Percentiles rank a stretch among this genome's conserved stretches.
Conservation (phyloP, 2,888 invertebrate genomes). For the Rhynchonema sp. region DNA sequence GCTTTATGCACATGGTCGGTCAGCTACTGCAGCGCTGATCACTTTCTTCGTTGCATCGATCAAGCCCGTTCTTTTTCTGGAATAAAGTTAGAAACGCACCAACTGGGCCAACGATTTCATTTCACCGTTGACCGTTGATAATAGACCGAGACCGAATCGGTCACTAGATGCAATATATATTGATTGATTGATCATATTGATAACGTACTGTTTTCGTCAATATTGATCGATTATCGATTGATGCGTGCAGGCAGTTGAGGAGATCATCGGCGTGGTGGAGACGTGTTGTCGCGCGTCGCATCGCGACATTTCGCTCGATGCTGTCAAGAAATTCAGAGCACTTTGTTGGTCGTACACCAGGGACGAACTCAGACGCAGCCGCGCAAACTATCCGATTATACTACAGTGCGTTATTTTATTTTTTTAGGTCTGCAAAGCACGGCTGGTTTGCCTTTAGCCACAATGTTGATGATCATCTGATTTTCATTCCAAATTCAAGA, state of each 20-base stretch:
- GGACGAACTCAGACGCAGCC: background rate
- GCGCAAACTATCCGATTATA: background rate
- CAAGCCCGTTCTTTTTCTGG: conserved; percentile 25
- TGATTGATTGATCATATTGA: background rate
- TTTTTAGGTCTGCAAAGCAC: too few relatives aligned
- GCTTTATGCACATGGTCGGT: too few relatives aligned
- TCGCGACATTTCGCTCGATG: background rate
- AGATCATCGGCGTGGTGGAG: conserved; percentile 53
- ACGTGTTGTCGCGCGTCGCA: background rate
- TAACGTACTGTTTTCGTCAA: background rate
- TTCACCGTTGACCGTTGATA: too few relatives aligned
- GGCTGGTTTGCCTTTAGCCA: too few relatives aligned
- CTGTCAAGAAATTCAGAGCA: background rate
- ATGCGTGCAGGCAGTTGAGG: conserved; percentile 54
- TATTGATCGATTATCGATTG: too few relatives aligned
- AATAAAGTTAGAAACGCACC: conserved; percentile 39
- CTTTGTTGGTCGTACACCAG: background rate
- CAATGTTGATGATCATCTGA: background rate
- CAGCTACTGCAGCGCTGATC: too few relatives aligned
- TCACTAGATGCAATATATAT: too few relatives aligned
- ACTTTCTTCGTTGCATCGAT: too few relatives aligned
- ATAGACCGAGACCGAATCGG: too few relatives aligned
- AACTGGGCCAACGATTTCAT: too few relatives aligned
- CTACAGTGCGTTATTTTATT: background rate
- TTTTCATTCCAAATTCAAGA: too few relatives aligned